A percentile compares a stretch with the other conserved stretches of the same genome.
phyloP scores from a whole-genome alignment of 2,888 invertebrate species.

The Oscheius onirici region DNA sequence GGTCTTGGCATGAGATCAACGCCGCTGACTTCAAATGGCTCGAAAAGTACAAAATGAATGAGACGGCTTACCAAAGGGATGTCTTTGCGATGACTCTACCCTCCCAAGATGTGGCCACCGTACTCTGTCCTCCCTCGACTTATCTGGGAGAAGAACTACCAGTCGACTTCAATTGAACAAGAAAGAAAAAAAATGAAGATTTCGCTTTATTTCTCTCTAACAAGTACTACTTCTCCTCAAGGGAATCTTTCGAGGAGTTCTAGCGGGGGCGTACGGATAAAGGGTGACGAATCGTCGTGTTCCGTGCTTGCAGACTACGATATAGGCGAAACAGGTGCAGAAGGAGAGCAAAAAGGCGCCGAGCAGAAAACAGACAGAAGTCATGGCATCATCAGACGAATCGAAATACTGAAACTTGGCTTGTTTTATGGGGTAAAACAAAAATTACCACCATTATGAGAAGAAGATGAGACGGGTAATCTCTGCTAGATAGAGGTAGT shows the following conservation, averaged over 20 bases:
- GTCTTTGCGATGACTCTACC: neutral
- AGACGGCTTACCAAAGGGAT: neutral
- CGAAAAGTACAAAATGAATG: neutral
- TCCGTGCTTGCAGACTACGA: conserved; percentile 3
- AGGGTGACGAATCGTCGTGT: neutral
- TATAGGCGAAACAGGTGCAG: conserved; percentile 13
- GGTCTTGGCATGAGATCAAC: neutral
- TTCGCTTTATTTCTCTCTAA: neutral
- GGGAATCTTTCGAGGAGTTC: neutral
- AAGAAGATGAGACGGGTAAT: conserved; percentile 12
- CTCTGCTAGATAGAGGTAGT: neutral
- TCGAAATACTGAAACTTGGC: neutral
- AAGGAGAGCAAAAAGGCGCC: conserved; percentile 1
- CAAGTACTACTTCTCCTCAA: conserved; percentile 2
- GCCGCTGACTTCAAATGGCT: neutral
- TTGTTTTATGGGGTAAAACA: neutral
- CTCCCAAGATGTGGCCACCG: neutral
- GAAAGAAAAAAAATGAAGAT: neutral
- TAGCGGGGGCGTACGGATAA: conserved; percentile 4
- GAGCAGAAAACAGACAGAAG: neutral
- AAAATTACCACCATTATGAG: neutral
- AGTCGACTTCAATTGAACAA: neutral
- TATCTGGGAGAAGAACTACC: neutral
- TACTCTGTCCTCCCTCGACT: conserved; percentile 11
- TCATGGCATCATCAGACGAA: conserved; percentile 4